Base-by-base conservation (phyloP, 1,140 invertebrate species). In the Argopecten irradians region DNA sequence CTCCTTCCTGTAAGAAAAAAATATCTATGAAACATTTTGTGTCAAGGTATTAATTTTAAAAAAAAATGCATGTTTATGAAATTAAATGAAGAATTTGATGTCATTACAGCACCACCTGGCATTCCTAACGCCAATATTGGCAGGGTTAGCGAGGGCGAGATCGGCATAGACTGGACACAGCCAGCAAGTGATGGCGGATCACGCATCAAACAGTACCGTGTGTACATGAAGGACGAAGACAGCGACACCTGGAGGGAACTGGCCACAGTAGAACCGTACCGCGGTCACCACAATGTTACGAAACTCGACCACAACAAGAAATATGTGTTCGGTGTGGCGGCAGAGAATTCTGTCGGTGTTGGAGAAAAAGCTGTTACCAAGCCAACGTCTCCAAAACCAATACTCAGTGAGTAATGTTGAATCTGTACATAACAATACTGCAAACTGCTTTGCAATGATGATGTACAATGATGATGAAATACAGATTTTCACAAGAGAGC, bases 331-430 rank as follows among this genome's bases (percentile, higher is more conserved):
- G 96, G 98, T 90, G 97, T 99, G 0, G 97, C 98, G 96, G 99
- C 99, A 28, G 98, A 98, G 28, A 99, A 99, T 96, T 98, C 99
- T 41, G 99, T 99, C 93, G 99, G 99, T 19, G 97, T 98, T 95
- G 98, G 99, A 93, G 97, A 98, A 86, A 97, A 98, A 22, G 96
- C 99, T 19, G 97, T 98, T 93, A 98, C 98, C 7, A 98, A 98
- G 95, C 98, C 99, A 0, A 97, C 99, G 89, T 97, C 97, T 94
- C 98, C 99, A 0, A 99, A 98, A 93, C 97, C 98, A 91, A 98
- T 98, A 87, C 99, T 98, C 95, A 98, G 96, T 97, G 95, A 95
- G 94, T 93, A 94, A 35, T 71, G 33, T 86, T n/a, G n/a, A n/a
- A n/a, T n/a, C n/a, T n/a, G n/a, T n/a, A n/a, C n/a, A n/a, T n/a